These are phyloP conservation scores for Liolophura sinensis DNA, from an alignment of 1,140 invertebrate species.

Conservation along the genomic window DNA sequence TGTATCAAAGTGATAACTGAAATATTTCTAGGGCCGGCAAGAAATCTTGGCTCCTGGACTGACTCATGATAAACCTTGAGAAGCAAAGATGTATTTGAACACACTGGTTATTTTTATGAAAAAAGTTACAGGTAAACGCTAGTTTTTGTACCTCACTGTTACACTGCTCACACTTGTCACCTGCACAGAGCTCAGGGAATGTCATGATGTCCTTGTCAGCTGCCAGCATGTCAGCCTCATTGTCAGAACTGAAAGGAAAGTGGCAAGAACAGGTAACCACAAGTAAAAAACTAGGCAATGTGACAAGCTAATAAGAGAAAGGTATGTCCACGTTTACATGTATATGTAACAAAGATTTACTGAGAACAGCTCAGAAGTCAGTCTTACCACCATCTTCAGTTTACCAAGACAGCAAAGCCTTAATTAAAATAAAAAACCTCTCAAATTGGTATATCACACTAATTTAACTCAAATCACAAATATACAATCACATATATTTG, in stretches of 20 bases:
- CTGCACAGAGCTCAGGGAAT: slow-evolving; percentile 71
- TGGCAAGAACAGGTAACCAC: slow-evolving; percentile 6
- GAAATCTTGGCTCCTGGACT: too few relatives aligned
- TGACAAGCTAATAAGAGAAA: too few relatives aligned
- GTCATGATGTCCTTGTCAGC: slow-evolving; percentile 80
- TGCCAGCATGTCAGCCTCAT: slow-evolving; percentile 70
- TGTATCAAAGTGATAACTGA: too few relatives aligned
- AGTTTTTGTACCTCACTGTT: slow-evolving; percentile 11
- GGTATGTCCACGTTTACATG: too few relatives aligned
- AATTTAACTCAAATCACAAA: too few relatives aligned
- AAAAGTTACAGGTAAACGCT: background rate
- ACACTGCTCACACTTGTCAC: slow-evolving; percentile 67
- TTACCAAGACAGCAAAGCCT: background rate
- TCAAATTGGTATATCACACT: background rate
- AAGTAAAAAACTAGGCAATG: too few relatives aligned
- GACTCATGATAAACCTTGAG: too few relatives aligned
- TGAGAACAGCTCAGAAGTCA: too few relatives aligned
- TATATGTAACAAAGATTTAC: too few relatives aligned
- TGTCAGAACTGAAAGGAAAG: slow-evolving; percentile 20
- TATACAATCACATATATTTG: background rate
- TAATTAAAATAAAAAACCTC: background rate
- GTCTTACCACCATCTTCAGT: too few relatives aligned
- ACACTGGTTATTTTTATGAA: background rate
- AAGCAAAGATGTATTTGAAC: too few relatives aligned
- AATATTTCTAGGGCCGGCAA: too few relatives aligned